Evolutionary conservation across 2,888 invertebrate genomes (phyloP), one percentile per base, ranked within the genome.

Genomic region (Drosophila pseudotalamancana): DNA sequence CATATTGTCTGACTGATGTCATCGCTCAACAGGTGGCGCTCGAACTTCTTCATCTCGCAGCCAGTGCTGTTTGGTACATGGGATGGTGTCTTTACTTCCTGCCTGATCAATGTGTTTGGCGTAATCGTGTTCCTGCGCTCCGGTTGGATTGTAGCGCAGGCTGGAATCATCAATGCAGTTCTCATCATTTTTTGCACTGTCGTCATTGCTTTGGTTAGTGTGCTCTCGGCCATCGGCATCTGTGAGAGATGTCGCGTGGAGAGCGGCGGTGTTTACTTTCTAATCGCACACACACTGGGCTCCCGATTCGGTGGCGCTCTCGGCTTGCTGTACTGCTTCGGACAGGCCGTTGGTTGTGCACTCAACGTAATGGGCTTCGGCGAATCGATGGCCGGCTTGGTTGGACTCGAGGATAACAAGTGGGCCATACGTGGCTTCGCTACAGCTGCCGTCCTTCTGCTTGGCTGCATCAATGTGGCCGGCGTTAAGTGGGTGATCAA

Each of bases 401-500:
- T 98, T 25, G 94, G 95, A 8, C 92, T 94, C 11, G 93, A 94
- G 29, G 95, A 94, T 55, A 94, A 94, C 61, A 93, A 93, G 63
- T 97, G 97, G 96, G 95, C 96, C 6, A 96, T 97, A 43, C 93
- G 97, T 85, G 95, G 95, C 3, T 96, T 99, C 90, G 98, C 97
- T 6, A 94, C 96, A 53, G 95, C 95, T 5, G 97, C 98, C 40
- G 96, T 98, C 1, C 91, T 98, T 40, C 92, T 98, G 31, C 93
- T 99, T 14, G 95, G 97, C 54, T 94, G 96, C 66, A 98, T 99
- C 77, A 99, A 99, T 92, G 93, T 98, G 35, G 98, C 98, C 21
- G 99, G 99, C 34, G 98, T 99, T 0, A 98, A 98, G 91, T 99
- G 98, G 98, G 98, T 99, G 21, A 96, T 99, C 57, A 97, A 99